These are phyloP conservation scores for Gerosis bhagava DNA, from an alignment of 2,888 invertebrate species.

Conservation along the genomic window DNA sequence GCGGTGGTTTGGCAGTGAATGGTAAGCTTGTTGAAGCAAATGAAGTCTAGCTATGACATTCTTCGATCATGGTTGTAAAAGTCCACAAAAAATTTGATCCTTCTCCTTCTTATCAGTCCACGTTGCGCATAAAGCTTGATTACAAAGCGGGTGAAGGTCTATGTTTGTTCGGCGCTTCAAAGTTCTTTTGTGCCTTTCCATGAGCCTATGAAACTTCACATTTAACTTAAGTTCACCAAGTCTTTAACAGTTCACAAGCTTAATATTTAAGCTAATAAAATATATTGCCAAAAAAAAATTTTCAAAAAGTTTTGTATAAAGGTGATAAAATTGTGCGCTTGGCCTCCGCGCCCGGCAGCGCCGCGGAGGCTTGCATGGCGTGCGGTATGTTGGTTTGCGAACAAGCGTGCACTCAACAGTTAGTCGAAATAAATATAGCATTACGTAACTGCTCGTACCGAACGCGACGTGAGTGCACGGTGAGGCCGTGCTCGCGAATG, in stretches of 20 bases:
- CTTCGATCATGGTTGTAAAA: constrained; percentile 47
- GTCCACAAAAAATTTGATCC: constrained; percentile 15
- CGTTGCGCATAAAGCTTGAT: constrained; percentile 18
- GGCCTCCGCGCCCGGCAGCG: constrained; percentile 17
- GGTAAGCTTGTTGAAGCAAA: constrained; percentile 47
- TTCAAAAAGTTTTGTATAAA: constrained; percentile 18
- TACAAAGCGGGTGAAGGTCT: constrained; percentile 21
- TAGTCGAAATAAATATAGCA: constrained; percentile 58
- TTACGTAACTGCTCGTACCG: constrained; percentile 69
- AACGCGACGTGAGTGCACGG: constrained; percentile 58
- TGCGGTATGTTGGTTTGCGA: constrained; percentile 64
- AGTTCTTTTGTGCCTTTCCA: constrained; percentile 23
- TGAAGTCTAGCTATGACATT: constrained; percentile 54
- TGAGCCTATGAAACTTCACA: constrained; percentile 43
- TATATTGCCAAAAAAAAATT: constrained; percentile 23
- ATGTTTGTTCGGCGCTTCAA: constrained; percentile 1
- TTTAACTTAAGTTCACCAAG: constrained; percentile 30
- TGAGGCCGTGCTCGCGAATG: constrained; percentile 69
- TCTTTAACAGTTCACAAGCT: constrained; percentile 14
- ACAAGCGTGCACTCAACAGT: constrained; percentile 77
- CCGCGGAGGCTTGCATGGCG: constrained; percentile 55
- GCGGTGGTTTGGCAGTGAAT: constrained; percentile 57
- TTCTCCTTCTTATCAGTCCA: constrained; percentile 11
- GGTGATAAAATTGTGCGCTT: constrained; percentile 23
- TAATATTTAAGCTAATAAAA: constrained; percentile 16